Evolutionary conservation across 2,888 invertebrate species (phyloP).

Genomic region (Lamproptera curius): DNA sequence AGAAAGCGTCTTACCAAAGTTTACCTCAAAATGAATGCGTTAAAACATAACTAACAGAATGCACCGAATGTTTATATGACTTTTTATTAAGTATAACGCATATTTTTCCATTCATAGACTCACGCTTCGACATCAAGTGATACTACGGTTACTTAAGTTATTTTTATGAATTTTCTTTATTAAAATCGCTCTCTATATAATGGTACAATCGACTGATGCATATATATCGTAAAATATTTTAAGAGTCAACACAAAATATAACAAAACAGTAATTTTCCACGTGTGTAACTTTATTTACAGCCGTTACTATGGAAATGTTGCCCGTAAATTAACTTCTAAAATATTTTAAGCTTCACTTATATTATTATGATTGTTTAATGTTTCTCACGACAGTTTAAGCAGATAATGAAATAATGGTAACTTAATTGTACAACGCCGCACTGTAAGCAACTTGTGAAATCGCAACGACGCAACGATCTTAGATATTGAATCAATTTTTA

Average conservation of each 20-base stretch:
- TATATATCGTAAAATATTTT: constrained; percentile 14
- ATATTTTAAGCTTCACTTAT: constrained; percentile 13
- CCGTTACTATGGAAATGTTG: constrained; percentile 5
- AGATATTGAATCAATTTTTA: no score
- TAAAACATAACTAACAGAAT: background rate
- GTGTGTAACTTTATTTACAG: background rate
- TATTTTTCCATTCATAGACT: no score
- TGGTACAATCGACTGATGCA: background rate
- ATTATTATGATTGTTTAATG: background rate
- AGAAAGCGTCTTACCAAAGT: background rate
- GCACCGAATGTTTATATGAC: background rate
- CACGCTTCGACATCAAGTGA: no score
- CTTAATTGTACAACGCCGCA: constrained; percentile 17
- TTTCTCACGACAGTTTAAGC: background rate
- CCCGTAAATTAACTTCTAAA: constrained; percentile 7
- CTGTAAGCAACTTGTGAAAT: constrained; percentile 7
- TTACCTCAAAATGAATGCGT: constrained; percentile 5
- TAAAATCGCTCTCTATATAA: no score
- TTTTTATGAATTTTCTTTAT: no score
- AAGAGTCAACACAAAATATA: constrained; percentile 7
- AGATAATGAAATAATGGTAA: constrained; percentile 2
- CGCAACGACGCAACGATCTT: no score
- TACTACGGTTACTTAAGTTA: no score
- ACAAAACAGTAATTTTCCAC: background rate
- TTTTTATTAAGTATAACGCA: background rate